Percentiles rank a stretch among this genome's conserved stretches.
These are phyloP conservation scores for Aricia artaxerxes DNA, from an alignment of 2,888 invertebrate genomes.

Conservation along the genomic window DNA sequence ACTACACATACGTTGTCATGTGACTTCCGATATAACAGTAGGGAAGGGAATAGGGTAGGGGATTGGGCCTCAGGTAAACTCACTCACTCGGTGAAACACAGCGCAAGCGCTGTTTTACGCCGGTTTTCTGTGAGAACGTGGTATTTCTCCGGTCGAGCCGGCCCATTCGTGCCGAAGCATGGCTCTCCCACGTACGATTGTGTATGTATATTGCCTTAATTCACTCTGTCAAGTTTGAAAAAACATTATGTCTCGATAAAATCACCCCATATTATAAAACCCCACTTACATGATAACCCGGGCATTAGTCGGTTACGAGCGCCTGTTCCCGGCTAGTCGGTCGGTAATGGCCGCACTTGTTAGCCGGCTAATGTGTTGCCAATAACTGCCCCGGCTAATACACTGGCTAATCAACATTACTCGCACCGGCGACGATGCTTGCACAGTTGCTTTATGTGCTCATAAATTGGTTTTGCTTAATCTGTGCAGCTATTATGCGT, in stretches of 20 bases:
- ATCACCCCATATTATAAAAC: neutral
- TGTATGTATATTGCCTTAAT: neutral
- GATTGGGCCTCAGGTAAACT: no score
- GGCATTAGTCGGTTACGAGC: neutral
- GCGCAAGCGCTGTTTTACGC: no score
- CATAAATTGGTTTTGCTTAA: neutral
- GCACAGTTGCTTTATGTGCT: neutral
- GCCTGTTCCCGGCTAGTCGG: conserved; percentile 3
- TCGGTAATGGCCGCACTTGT: conserved; percentile 12
- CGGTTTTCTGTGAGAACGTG: no score
- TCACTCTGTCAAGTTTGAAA: neutral
- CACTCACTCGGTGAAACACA: no score
- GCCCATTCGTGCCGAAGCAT: no score
- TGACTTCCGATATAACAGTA: no score
- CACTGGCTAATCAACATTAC: conserved; percentile 25
- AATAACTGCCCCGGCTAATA: conserved; percentile 25
- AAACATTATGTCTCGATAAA: neutral
- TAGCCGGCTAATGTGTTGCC: conserved; percentile 28
- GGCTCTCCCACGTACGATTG: no score
- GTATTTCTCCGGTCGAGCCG: no score
- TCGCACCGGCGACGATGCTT: conserved; percentile 13
- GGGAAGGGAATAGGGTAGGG: no score
- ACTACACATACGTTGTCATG: no score
- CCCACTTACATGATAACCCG: neutral
- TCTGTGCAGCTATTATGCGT: neutral